Conservation (phyloP, 2,888 invertebrate genomes). For the Drosophila yooni region DNA sequence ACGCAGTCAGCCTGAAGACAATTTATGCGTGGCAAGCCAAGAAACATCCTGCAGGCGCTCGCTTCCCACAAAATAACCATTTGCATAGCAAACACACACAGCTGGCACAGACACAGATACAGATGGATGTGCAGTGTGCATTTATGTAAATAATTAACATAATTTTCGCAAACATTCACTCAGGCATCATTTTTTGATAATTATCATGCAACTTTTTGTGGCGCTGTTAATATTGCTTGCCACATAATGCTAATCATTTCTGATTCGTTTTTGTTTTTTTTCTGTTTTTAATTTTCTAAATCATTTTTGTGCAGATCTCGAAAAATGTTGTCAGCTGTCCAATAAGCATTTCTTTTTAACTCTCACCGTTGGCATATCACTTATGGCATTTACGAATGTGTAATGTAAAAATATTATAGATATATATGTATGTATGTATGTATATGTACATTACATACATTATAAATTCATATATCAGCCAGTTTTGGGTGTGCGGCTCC, state of each 20-base stretch:
- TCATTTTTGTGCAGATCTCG: conserved; percentile 22
- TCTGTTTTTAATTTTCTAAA: conserved; percentile 20
- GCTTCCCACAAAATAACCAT: conserved; percentile 57
- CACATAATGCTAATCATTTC: conserved; percentile 32
- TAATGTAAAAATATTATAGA: not conserved
- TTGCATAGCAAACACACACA: conserved; percentile 51
- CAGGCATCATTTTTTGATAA: conserved; percentile 53
- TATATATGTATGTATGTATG: conserved; percentile 1
- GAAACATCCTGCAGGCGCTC: conserved; percentile 61
- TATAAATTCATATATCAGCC: conserved; percentile 7
- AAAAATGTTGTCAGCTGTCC: conserved; percentile 39
- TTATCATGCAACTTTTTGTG: conserved; percentile 33
- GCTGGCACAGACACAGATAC: conserved; percentile 11
- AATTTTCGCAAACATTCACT: conserved; percentile 64
- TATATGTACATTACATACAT: not conserved
- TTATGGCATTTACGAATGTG: conserved; percentile 35
- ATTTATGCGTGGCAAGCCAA: conserved; percentile 73
- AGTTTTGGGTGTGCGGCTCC: conserved; percentile 56
- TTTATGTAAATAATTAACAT: conserved; percentile 65
- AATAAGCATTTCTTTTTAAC: conserved; percentile 55
- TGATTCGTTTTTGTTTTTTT: not conserved
- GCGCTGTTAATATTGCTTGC: conserved; percentile 19
- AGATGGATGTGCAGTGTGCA: conserved; percentile 45
- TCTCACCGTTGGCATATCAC: conserved; percentile 36
- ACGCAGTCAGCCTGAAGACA: conserved; percentile 64